Percentiles rank a stretch among this genome's conserved stretches.
Conservation (phyloP, 2,888 invertebrate species). For the Cosmopolites sordidus region DNA sequence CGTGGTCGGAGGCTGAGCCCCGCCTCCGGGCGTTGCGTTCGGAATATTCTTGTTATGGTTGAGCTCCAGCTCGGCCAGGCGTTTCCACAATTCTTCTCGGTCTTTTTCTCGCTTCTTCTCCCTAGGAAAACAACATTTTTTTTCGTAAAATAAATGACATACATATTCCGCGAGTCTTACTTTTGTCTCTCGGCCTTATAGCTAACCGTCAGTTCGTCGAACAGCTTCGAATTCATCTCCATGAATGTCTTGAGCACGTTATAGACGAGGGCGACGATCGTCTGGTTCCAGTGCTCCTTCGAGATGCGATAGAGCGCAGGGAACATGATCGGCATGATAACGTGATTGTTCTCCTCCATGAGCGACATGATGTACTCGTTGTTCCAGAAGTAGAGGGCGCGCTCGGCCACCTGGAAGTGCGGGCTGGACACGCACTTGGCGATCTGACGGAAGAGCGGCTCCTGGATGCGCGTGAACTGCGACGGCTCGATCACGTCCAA, state of each 20-base stretch:
- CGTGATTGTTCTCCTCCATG: conserved; percentile 97
- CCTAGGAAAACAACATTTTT: conserved; percentile 51
- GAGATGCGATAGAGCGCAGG: conserved; percentile 97
- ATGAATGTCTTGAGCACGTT: conserved; percentile 99
- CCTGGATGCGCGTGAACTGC: conserved; percentile 98
- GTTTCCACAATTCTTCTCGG: conserved; percentile 97
- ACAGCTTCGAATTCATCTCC: conserved; percentile 99
- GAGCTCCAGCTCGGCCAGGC: conserved; percentile 85
- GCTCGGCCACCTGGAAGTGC: conserved; percentile 96
- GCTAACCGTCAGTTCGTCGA: conserved; percentile 97
- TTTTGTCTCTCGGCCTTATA: conserved; percentile 99
- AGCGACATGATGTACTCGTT: conserved; percentile 99
- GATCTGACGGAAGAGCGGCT: conserved; percentile 96
- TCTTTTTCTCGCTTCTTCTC: conserved; percentile 95
- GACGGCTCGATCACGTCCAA: conserved; percentile 99
- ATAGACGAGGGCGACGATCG: conserved; percentile 98
- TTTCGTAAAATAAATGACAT: neutral
- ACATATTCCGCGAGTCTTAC: conserved; percentile 61
- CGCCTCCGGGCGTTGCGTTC: conserved; percentile 21
- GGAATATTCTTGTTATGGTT: conserved; percentile 54
- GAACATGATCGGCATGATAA: conserved; percentile 99
- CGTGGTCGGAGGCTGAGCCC: conserved; percentile 13
- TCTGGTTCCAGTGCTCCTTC: conserved; percentile 99
- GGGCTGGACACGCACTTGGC: conserved; percentile 99
- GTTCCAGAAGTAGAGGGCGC: conserved; percentile 99